Evolutionary conservation across 2,113 vertebrate genomes (phyloP), one percentile per base, ranked within the genome.

Genomic region (Rhea pennata): DNA sequence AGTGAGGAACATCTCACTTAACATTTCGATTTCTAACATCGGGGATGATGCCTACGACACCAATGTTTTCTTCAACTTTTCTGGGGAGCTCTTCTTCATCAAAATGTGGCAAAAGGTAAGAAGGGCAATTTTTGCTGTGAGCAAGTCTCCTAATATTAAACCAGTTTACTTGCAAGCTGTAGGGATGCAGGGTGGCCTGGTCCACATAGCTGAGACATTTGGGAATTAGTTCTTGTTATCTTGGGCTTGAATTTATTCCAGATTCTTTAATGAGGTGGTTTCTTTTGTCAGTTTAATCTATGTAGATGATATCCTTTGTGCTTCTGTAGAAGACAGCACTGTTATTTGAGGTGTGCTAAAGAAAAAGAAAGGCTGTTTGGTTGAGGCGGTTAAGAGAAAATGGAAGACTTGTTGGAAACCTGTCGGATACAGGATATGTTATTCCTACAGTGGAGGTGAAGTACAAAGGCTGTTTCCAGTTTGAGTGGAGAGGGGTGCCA

Each of bases 61-160:
- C 95, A 99, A 99, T 48, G 98, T 99, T 89, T 99, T 99, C 97
- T 99, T 99, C 98, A 99, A 99, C 77, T 99, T 99, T 96, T 99
- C 99, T 97, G 98, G 96, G 70, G 99, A 99, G 80, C 98, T 99
- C 80, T 99, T 99, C 98, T 99, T 99, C 97, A 99, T 99, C 98
- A 99, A 99, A 98, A 99, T 99, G 98, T 99, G 99, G 99, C 99
- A 99, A 97, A 99, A 99, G 99, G 99, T 99, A 98, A 97, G 99
- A 97, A 67, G 31, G 10, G 36, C 48, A 39, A 44, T 7, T 42
- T 22, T 92, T 2, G 4, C 62, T 61, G 42, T 1, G 2, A 61
- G 15, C 16, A 67, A 76, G 6, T 56, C 42, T 85, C 20, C 27
- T 76, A 71, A 84, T 29, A 40, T 92, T n/a, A 75, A 70, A 12